Evolutionary conservation across 2,113 vertebrate species (phyloP), one percentile per base, ranked within the genome.

Genomic region (Crotalus tigris): DNA sequence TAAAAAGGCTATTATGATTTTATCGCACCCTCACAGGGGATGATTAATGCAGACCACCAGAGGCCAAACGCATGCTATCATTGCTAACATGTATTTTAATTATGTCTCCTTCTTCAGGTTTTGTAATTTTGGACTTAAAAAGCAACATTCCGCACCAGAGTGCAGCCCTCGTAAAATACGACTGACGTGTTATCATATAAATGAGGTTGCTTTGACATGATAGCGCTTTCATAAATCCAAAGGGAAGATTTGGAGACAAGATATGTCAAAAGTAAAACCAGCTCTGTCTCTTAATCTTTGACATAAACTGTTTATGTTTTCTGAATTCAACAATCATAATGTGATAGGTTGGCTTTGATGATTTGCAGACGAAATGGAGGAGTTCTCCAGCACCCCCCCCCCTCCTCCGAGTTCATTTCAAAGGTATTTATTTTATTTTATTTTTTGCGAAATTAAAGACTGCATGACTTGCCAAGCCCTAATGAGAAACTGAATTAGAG

Each of bases 161-260:
- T 97, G 97, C 96, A 96, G 97, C 96, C 97, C 97, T 98, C 98
- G 97, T 98, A 98, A 97, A 97, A 97, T 97, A 98, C 98, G 98
- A 98, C 98, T 98, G 98, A 98, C 97, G 97, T 98, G 98, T 98
- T 98, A 98, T 98, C 98, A 98, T 98, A 98, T 98, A 98, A 98
- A 98, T 98, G 98, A 98, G 98, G 97, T 96, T 96, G 97, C 97
- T 98, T 97, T 98, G 97, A 98, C 98, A 97, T 94, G 98, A 98
- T 96, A 97, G 97, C 93, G 69, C 49, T 95, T 97, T 97, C 97
- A 98, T 98, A 98, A 98, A 98, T 98, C 97, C 97, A 96, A 96
- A 96, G 96, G 97, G 97, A 97, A 98, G 97, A 98, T 98, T 97
- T 96, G 97, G 97, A 98, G 97, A 98, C 98, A 98, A 98, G 98